phyloP scores from a whole-genome alignment of 2,113 vertebrate species.

The Argyrosomus japonicus region DNA sequence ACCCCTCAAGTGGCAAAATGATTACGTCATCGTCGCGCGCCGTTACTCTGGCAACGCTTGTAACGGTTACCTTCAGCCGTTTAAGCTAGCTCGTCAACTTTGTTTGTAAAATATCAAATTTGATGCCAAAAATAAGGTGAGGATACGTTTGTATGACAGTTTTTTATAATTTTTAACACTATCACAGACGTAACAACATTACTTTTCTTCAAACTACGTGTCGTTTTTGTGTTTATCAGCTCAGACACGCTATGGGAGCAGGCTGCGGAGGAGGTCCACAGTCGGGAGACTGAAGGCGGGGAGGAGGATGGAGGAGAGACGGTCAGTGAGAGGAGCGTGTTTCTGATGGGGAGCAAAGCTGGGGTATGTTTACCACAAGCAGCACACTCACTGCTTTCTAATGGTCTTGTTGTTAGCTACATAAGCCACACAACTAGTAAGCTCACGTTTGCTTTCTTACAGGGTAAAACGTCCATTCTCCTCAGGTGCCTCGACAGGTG shows the following conservation, averaged over 20 bases:
- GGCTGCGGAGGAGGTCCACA: slow-evolving; percentile 88
- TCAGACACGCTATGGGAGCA: slow-evolving; percentile 94
- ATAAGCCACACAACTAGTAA: neutral
- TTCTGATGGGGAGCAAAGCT: slow-evolving; percentile 93
- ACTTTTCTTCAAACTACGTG: neutral
- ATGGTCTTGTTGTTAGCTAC: neutral
- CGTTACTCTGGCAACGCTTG: slow-evolving; percentile 80
- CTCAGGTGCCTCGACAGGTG: slow-evolving; percentile 95
- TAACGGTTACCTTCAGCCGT: rapidly evolving
- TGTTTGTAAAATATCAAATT: neutral
- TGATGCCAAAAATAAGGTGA: slow-evolving; percentile 82
- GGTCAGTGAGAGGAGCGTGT: slow-evolving; percentile 87
- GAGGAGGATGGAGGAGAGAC: slow-evolving; percentile 54
- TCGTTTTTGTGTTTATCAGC: slow-evolving; percentile 39
- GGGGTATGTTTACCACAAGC: slow-evolving; percentile 82
- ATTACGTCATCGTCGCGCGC: slow-evolving; percentile 66
- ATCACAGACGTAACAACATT: too few species aligned
- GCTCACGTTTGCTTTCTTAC: neutral
- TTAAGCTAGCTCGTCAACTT: neutral
- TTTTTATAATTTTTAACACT: rapidly evolving
- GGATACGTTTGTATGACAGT: rapidly evolving
- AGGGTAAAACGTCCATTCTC: slow-evolving; percentile 95
- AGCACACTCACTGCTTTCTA: neutral
- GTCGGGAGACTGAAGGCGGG: slow-evolving; percentile 71
- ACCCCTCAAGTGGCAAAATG: rapidly evolving